These are phyloP conservation scores for Meda fulgida DNA, from an alignment of 2,797 vertebrate genomes.

Conservation along the genomic window DNA sequence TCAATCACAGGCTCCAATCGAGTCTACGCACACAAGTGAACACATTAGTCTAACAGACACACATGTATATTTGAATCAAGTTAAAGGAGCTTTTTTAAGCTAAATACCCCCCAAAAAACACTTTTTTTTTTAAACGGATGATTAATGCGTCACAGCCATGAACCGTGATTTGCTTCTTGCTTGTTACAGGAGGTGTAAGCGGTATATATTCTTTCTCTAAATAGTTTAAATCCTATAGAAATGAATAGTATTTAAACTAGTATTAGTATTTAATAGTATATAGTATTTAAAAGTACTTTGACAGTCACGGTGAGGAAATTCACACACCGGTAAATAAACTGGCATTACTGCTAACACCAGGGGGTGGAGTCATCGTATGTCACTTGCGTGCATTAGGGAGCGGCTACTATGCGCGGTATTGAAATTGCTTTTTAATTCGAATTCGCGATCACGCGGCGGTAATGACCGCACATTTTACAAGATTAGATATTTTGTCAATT, in stretches of 20 bases:
- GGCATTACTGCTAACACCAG: neutral
- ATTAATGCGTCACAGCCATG: neutral
- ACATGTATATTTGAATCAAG: slow-evolving; percentile 37
- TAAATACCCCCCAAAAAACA: neutral
- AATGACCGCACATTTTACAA: neutral
- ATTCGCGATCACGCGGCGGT: neutral
- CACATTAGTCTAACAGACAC: slow-evolving; percentile 69
- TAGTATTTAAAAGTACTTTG: no score
- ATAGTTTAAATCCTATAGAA: neutral
- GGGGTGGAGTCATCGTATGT: neutral
- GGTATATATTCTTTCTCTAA: neutral
- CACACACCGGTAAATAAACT: neutral
- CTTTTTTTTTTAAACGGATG: neutral
- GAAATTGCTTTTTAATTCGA: neutral
- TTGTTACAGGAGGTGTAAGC: neutral
- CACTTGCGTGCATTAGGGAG: neutral
- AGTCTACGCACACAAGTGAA: slow-evolving; percentile 64
- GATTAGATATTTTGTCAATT: neutral
- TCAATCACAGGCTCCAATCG: slow-evolving; percentile 98
- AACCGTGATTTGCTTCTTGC: neutral
- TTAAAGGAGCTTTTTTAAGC: neutral
- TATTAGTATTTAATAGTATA: no score
- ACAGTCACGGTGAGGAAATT: neutral
- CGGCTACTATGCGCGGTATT: neutral
- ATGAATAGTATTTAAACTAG: neutral